Evolutionary conservation across 2,797 vertebrate species (phyloP), one percentile per base, ranked within the genome.

Genomic region (Allobates femoralis): DNA sequence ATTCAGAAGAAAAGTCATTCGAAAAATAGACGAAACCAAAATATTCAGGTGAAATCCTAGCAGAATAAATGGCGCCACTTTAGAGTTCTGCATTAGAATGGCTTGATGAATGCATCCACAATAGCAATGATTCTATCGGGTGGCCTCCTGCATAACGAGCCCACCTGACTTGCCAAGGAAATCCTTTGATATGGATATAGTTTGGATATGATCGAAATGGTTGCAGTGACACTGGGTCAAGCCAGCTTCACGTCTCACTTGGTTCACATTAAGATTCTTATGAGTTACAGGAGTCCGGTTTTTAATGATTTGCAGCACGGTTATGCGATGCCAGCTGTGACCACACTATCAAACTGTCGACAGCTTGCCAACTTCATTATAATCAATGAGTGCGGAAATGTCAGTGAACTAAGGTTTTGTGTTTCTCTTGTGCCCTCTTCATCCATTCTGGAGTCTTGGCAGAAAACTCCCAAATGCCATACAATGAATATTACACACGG

Each of bases 331-430:
- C 86, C 86, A 87, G 86, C 86, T 87, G 81, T 87, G 81, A 83
- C 81, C 81, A 79, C 66, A 64, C 30, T 80, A 69, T 79, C 21
- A 79, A 79, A 84, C 28, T 41, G 76, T 84, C 81, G 64, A 74
- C 81, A 80, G 86, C 81, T 84, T 87, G 86, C 86, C 86, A 87
- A 84, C 34, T 87, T 87, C 86, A 84, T 87, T 84, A 87, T 51
- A 79, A 80, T 79, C 76, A 74, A 83, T 53, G 67, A 74, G 81
- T 84, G 66, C 51, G 81, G 53, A 84, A 87, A 87, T 87, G 86
- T 87, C 86, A 87, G 41, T 84, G 81, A 67, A n/a, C 86, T 46
- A 66, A 84, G 86, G 81, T 76, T 84, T 87, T 84, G 86, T 87
- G 81, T 73, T 84, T 80, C 81, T 87, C 81, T 41, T 23, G 56